phyloP scores from a whole-genome alignment of 2,113 vertebrate genomes.

The Apteryx owenii region DNA sequence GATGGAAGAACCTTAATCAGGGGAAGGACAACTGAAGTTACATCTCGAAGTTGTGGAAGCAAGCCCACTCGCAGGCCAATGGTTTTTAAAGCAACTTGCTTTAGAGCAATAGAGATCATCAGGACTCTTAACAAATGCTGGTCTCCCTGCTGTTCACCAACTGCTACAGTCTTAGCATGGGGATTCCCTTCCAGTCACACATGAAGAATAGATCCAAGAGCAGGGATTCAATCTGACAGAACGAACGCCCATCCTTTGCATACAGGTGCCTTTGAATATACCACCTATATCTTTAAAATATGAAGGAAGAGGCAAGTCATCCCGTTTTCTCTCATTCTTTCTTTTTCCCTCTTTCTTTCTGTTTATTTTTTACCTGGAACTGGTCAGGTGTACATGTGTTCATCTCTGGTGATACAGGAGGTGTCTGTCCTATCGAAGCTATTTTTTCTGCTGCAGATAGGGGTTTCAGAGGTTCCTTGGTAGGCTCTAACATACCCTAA shows the following conservation, averaged over 20 bases:
- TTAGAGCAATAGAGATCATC: not conserved
- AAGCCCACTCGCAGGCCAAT: not conserved
- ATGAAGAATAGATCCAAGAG: constrained; percentile 37
- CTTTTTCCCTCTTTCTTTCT: not conserved
- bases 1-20: not conserved
- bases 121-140: not conserved
- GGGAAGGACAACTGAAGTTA: not conserved
- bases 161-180: not conserved
- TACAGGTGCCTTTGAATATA: not conserved
- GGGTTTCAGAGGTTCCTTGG: constrained; percentile 91
- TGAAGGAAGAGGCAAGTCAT: not conserved
- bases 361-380: constrained; percentile 83
- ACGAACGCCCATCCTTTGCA: not conserved
- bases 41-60: not conserved
- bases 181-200: constrained; percentile 24
- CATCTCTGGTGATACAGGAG: constrained; percentile 80
- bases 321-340: not conserved
- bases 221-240: not conserved
- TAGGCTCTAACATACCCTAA: constrained; percentile 93
- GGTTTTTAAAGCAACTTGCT: not conserved
- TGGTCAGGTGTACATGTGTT: constrained; percentile 83
- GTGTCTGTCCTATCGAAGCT: constrained; percentile 88
- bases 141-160: not conserved
- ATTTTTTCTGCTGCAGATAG: constrained; percentile 87
- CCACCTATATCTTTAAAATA: not conserved